Evolutionary conservation across 2,888 invertebrate species (phyloP), one percentile per base, ranked within the genome.

Genomic region (Drosophila suboccidentalis): DNA sequence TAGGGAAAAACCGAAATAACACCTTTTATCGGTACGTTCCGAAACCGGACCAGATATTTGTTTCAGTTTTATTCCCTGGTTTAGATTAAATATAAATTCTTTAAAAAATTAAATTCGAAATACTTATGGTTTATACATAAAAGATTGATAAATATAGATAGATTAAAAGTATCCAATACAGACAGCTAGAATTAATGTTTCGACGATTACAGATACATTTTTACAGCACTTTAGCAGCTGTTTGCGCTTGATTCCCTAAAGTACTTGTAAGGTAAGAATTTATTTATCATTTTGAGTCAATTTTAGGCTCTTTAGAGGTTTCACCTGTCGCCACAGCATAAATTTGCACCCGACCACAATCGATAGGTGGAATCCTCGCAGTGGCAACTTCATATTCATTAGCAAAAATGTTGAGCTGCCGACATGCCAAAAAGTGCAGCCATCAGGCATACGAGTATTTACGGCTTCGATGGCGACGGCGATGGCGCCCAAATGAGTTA

Each of bases 371-470:
- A 47, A 46, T 19, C 1, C 26, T 26, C 26, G 36, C 4, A 32
- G 26, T 26, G 46, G 58, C 66, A 67, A 71, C 72, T 79, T 76
- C 39, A 83, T 79, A 83, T 83, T 83, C 87, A 86, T 83, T 83
- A 87, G 87, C 73, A 61, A 75, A 82, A 79, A 65, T 59, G 74
- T 71, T 68, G 71, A 75, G 75, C 47, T 74, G 80, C 72, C 72
- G 82, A 67, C 69, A 80, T 71, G 83, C 66, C 82, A 81, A 86
- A 86, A 83, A 86, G 79, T 86, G 83, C 83, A 79, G 68, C 65
- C 83, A 78, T 86, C 67, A 71, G 78, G 70, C 68, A 58, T 32
- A 36, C 36, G 58, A 76, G 43, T 81, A 83, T 86, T 83, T 83
- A 83, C 80, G 83, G 60, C 76, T 32, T 57, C 66, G 71, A 80